Conservation (phyloP, 2,888 invertebrate species). For the Parnassius mnemosyne region DNA sequence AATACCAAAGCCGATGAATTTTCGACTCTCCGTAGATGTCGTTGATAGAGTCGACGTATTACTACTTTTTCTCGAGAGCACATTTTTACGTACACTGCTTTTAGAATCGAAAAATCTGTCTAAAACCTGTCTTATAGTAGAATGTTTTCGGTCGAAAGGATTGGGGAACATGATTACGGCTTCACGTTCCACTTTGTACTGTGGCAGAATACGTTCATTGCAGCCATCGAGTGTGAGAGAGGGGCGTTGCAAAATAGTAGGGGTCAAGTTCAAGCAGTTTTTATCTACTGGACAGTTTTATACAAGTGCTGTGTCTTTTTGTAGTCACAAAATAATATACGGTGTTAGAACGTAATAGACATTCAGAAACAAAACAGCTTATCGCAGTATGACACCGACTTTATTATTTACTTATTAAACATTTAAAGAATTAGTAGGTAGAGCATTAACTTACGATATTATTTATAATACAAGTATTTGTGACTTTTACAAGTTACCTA, state of each 20-base stretch:
- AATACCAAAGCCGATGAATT: slow-evolving; percentile 33
- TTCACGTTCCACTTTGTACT: slow-evolving; percentile 40
- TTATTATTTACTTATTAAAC: too few species aligned
- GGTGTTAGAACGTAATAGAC: too few species aligned
- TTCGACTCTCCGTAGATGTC: slow-evolving; percentile 34
- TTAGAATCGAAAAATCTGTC: slow-evolving; percentile 80
- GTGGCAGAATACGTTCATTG: slow-evolving; percentile 22
- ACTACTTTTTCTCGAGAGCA: slow-evolving; percentile 51
- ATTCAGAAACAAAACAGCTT: too few species aligned
- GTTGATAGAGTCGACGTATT: slow-evolving; percentile 51
- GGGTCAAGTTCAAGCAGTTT: slow-evolving; percentile 52
- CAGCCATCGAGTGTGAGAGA: slow-evolving; percentile 28
- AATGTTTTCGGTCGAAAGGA: slow-evolving; percentile 85
- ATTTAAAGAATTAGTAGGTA: too few species aligned
- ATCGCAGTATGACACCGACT: too few species aligned
- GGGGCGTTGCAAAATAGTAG: slow-evolving; percentile 43
- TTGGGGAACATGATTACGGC: slow-evolving; percentile 82
- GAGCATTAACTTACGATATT: too few species aligned
- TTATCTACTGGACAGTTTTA: slow-evolving; percentile 26
- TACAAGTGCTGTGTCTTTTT: slow-evolving; percentile 19
- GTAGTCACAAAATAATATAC: background rate
- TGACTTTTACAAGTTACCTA: too few species aligned
- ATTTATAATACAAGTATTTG: too few species aligned
- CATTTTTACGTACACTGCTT: slow-evolving; percentile 44
- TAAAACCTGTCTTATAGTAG: slow-evolving; percentile 83